Evolutionary conservation across 23 tunicate species (phyloP).

Genomic region (Styela plicata): DNA sequence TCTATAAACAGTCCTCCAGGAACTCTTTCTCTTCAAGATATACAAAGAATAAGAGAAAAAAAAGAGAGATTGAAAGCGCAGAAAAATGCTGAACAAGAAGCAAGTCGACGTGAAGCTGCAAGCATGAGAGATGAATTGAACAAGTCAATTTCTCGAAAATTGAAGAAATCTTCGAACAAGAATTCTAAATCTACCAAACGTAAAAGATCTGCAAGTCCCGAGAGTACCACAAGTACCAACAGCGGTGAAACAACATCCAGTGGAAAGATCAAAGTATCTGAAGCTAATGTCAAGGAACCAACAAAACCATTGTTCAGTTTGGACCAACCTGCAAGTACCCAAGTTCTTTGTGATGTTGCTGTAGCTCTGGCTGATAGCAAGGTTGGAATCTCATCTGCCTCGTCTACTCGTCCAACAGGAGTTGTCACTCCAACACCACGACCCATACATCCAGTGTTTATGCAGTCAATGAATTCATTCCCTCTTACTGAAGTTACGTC

Average conservation of each 20-base stretch:
- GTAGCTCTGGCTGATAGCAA: neutral
- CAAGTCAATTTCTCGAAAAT: constrained; percentile 5
- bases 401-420: constrained; percentile 14
- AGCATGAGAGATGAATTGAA: constrained; percentile 33
- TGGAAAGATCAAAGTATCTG: neutral
- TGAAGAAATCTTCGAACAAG: neutral
- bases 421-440: constrained; percentile 29
- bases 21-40: constrained; percentile 18
- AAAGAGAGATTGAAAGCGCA: constrained; percentile 15
- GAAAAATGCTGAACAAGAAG: neutral
- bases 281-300: neutral
- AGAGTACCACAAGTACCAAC: neutral
- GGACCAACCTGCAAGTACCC: constrained; percentile 5
- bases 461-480: neutral
- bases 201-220: neutral
- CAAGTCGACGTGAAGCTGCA: constrained; percentile 13
- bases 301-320: neutral
- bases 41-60: constrained; percentile 25
- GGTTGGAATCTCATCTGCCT: neutral
- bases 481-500: constrained; percentile 15
- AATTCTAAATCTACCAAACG: neutral
- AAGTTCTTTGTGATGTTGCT: constrained; percentile 15
- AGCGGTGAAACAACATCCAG: neutral
- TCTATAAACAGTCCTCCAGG: neutral
- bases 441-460: constrained; percentile 19